Base-by-base conservation (phyloP, 1,140 invertebrate species). In the Scylla paramamosain region DNA sequence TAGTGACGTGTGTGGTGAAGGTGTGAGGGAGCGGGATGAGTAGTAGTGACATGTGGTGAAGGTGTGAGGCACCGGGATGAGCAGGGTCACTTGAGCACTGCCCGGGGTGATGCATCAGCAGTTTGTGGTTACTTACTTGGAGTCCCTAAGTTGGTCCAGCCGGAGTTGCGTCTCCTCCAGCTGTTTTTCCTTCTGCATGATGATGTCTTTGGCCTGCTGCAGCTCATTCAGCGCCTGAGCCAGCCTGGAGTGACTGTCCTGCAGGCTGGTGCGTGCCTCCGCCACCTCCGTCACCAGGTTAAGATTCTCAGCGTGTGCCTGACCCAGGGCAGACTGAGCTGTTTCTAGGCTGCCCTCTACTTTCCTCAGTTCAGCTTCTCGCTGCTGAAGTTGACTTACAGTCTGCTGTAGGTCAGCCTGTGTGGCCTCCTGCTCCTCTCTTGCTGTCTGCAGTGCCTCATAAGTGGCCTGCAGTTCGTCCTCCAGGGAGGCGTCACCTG, bases 211-310 rank as follows among this genome's bases (percentile, higher is more conserved):
- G 8, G 93, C 93, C 59, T 83, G 87, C 12, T 59, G 39, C 32
- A 94, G 88, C 12, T 94, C 88, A 20, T 82, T 89, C 39, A 32
- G n/a, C 25, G 93, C 45, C 39, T 83, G 59, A 4, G 39, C 12
- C 48, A 94, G 32, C 39, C 46, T 94, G 10, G 29, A 20, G 46
- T 39, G 31, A 46, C 84, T 91, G 28, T 94, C 88, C 88, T 94
- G 46, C 25, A 94, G 88, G 32, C 8, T 31, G 31, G 31, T 52
- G 28, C 93, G 52, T 0, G 93, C 90, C 45, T 94, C 93, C n/a
- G 93, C 93, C 25, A 94, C 46, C 88, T 94, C 93, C 93, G 90
- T 94, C 28, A 94, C 93, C 14, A 94, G 93, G 28, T n/a, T 67
- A 52, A 90, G 93, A 32, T 90, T 94, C n/a, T 94, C 93, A 59